A percentile compares a stretch with the other conserved stretches of the same genome.
Conservation (phyloP, 1,140 invertebrate genomes). For the Apis florea region DNA sequence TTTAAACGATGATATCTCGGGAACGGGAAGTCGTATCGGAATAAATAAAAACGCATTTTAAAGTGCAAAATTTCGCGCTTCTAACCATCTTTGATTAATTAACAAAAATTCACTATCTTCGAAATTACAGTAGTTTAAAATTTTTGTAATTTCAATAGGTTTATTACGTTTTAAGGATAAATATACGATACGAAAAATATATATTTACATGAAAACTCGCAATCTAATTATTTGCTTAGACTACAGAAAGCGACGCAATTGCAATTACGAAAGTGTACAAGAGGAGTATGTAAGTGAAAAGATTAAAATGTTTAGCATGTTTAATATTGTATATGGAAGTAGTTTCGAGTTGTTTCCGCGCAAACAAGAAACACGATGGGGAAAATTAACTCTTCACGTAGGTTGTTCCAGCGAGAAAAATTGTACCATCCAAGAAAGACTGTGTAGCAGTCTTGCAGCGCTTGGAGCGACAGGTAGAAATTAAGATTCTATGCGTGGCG, state of each 20-base stretch:
- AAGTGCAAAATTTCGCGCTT: too few species aligned
- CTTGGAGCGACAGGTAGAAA: constrained; percentile 48
- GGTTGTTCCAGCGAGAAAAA: background rate
- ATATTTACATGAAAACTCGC: too few species aligned
- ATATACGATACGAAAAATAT: too few species aligned
- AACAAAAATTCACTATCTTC: too few species aligned
- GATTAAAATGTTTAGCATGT: background rate
- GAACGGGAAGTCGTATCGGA: too few species aligned
- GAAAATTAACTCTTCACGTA: background rate
- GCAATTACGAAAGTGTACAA: background rate
- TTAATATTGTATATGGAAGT: background rate
- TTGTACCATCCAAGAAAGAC: background rate
- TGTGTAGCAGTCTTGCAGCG: background rate
- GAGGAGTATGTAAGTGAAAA: background rate
- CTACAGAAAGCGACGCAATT: background rate
- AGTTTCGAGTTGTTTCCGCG: background rate
- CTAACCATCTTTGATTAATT: too few species aligned
- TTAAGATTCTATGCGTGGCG: constrained; percentile 47
- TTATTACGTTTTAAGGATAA: too few species aligned
- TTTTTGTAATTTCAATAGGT: too few species aligned
- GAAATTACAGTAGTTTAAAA: too few species aligned
- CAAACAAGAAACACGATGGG: background rate
- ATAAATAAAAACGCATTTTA: too few species aligned
- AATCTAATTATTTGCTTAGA: too few species aligned
- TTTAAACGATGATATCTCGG: too few species aligned